A percentile compares a stretch with the other conserved stretches of the same genome.
Evolutionary conservation across 2,888 invertebrate species (phyloP).

Genomic region (Diaperis boleti): DNA sequence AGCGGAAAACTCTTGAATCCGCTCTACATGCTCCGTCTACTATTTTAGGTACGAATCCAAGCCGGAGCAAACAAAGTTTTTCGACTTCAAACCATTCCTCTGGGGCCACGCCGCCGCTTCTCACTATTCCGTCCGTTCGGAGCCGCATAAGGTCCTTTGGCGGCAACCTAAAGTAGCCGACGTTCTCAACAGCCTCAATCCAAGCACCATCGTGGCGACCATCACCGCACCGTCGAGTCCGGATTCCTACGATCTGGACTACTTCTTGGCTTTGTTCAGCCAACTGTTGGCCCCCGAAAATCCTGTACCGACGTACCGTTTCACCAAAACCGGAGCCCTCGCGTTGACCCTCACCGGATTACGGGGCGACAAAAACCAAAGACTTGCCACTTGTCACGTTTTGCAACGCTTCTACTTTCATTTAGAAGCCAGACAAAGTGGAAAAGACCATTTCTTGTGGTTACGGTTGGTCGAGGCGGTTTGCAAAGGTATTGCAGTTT

Average conservation of each 20-base stretch:
- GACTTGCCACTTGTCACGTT: constrained; percentile 80
- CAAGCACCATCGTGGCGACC: constrained; percentile 75
- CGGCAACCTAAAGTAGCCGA: constrained; percentile 80
- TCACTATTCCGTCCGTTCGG: constrained; percentile 78
- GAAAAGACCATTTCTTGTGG: constrained; percentile 76
- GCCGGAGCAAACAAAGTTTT: constrained; percentile 58
- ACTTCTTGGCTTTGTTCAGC: constrained; percentile 82
- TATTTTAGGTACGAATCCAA: constrained; percentile 59
- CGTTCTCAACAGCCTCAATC: constrained; percentile 79
- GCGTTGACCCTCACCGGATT: constrained; percentile 79
- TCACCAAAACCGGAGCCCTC: constrained; percentile 77
- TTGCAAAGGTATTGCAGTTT: constrained; percentile 69
- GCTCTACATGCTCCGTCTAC: too few relatives aligned
- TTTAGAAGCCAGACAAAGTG: constrained; percentile 75
- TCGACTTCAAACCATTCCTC: constrained; percentile 76
- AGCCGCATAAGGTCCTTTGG: constrained; percentile 72
- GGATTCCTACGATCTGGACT: constrained; percentile 82
- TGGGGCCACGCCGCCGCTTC: constrained; percentile 87
- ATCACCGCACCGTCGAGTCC: constrained; percentile 67
- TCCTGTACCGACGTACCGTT: constrained; percentile 77
- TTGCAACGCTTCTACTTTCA: constrained; percentile 81
- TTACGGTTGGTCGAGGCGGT: constrained; percentile 77
- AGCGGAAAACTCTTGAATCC: too few relatives aligned
- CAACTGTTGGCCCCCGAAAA: constrained; percentile 82
- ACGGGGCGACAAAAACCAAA: constrained; percentile 75